A percentile compares a stretch with the other conserved stretches of the same genome.
These are phyloP conservation scores for Suillia variegata DNA, from an alignment of 2,888 invertebrate species.

Conservation along the genomic window DNA sequence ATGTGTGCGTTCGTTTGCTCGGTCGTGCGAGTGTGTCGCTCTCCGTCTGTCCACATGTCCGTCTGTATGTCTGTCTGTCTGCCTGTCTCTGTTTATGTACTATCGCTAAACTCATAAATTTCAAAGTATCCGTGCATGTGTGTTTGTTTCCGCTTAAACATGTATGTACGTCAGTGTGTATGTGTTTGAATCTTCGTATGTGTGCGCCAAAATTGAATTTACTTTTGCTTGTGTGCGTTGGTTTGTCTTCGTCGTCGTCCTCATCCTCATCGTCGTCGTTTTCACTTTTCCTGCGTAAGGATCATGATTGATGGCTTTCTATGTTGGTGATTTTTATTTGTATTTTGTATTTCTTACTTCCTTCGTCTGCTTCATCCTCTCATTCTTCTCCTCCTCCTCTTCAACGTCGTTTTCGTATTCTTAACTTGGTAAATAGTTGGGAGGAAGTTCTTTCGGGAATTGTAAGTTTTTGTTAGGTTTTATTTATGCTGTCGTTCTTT, in stretches of 20 bases:
- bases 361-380: too few relatives aligned
- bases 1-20: neutral
- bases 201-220: constrained; percentile 14
- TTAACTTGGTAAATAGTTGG: too few relatives aligned
- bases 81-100: neutral
- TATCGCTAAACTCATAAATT: neutral
- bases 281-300: constrained; percentile 7
- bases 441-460: too few relatives aligned
- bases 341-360: neutral
- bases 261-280: neutral
- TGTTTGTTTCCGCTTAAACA: neutral
- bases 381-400: too few relatives aligned
- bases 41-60: too few relatives aligned
- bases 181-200: constrained; percentile 7
- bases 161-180: neutral
- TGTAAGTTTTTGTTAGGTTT: too few relatives aligned
- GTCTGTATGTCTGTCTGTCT: too few relatives aligned
- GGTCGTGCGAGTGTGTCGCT: too few relatives aligned
- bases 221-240: constrained; percentile 6
- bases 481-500: too few relatives aligned
- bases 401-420: too few relatives aligned
- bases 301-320: constrained; percentile 19
- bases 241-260: neutral
- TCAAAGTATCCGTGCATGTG: neutral
- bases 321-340: constrained; percentile 21